Evolutionary conservation across 2,888 invertebrate species (phyloP), one percentile per base, ranked within the genome.

Genomic region (Atherix ibis): DNA sequence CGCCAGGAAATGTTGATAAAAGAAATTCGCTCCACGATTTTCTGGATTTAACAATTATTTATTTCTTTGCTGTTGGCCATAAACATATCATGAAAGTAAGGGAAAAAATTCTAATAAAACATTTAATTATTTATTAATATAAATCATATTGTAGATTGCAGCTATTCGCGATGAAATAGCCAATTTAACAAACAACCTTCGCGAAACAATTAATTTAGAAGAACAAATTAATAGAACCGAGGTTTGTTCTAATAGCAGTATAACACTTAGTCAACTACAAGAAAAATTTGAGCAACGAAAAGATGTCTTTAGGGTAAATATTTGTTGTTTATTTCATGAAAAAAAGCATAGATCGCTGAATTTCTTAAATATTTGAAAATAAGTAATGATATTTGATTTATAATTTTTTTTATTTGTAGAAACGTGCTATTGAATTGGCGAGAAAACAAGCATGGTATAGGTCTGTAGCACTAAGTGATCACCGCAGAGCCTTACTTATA

Each of bases 401-500:
- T 14, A 28, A 15, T 15, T 5, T 15, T 28, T 13, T 15, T 10
- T 32, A 34, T 22, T 26, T 31, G 10, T 22, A 62, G 62, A 55
- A 58, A 42, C 56, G 60, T 46, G 59, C 74, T 3, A 64, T 65
- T 9, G 71, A 74, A 38, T 66, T 72, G 47, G 64, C 71, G 0
- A 60, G 74, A 24, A 71, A 74, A 43, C 71, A 75, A 62, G 70
- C 73, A 8, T 76, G 76, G 74, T 64, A 75, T 15, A 62, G 70
- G 24, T 69, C 70, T 1, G 70, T 70, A 2, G 66, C 75, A 4
- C 66, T 71, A 43, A 71, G 71, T 1, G 48, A 58, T 37, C 65
- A 68, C 17, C 68, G 72, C 42, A 56, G 58, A 3, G 60, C 66
- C 35, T 67, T 38, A 54, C 61, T 44, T 62, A 68, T 68, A 44